Base-by-base conservation (phyloP, 2,888 invertebrate genomes). In the Macroteleia sp. region DNA sequence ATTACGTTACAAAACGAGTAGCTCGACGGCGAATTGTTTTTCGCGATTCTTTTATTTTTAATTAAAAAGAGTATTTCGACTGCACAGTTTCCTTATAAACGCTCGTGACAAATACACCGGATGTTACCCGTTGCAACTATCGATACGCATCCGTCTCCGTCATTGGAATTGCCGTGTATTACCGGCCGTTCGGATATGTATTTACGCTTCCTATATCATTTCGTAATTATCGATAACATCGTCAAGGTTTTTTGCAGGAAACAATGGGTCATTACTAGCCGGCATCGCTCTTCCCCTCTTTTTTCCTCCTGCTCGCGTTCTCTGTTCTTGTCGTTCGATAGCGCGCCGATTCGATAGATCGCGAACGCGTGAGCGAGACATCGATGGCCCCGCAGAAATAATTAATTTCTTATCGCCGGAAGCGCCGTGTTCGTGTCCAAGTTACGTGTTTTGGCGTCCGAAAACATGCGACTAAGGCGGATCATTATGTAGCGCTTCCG, bases 221-320 rank as follows among this genome's bases (percentile, higher is more conserved):
- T 89, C 86, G 90, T 89, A 90, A 91, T 91, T 91, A 90, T 91
- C 91, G 90, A 90, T 90, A 90, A 90, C 88, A 91, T 90, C 90
- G 89, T 88, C 91, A 88, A 90, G 90, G 90, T 82, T 89, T 89
- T 89, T 89, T 86, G 87, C 87, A 85, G 88, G 87, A 91, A 90
- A 91, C 90, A 91, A 91, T 91, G 87, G 89, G 85, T 90, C 87
- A 90, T 90, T 90, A 90, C 88, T 85, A 83, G 82, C 76, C 80
- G 81, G 66, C 81, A 70, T 59, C 52, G 69, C 66, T 75, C 30
- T 52, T 44, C 42, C 16, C 39, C 50, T 64, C 74, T 69, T n/a
- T n/a, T n/a, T n/a, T n/a, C n/a, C 41, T 44, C 69, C 50, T 32
- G n/a, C n/a, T 22, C 62, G 30, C 39, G 30, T 50, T 50, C 80